Conservation (phyloP, 2,888 invertebrate genomes). For the Apeira syringaria region DNA sequence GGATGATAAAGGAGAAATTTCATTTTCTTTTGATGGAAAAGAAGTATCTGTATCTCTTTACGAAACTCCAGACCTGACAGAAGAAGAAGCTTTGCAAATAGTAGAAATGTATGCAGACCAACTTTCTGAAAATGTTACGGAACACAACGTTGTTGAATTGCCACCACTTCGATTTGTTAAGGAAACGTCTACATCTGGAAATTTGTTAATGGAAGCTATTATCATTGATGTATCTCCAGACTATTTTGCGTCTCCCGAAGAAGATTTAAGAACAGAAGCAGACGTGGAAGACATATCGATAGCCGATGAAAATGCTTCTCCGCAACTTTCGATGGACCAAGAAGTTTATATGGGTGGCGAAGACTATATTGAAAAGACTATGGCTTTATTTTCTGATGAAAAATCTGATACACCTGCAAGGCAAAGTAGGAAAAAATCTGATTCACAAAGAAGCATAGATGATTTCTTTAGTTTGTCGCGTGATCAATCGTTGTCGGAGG, state of each 20-base stretch:
- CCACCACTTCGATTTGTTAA: conserved; percentile 95
- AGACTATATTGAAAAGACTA: conserved; percentile 81
- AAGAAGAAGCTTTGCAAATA: conserved; percentile 95
- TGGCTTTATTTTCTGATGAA: conserved; percentile 75
- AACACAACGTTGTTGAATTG: conserved; percentile 93
- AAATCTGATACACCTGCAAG: conserved; percentile 81
- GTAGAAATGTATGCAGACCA: conserved; percentile 98
- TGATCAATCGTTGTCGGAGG: conserved; percentile 84
- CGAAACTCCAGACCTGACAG: conserved; percentile 95
- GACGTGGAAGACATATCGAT: conserved; percentile 94
- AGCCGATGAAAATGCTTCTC: conserved; percentile 86
- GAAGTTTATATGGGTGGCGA: conserved; percentile 79
- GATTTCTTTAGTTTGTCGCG: conserved; percentile 86
- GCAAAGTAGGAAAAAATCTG: conserved; percentile 86
- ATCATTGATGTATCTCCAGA: conserved; percentile 95
- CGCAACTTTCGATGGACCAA: conserved; percentile 76
- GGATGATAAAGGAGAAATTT: conserved; percentile 93
- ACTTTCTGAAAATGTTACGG: conserved; percentile 93
- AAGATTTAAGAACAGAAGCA: conserved; percentile 93
- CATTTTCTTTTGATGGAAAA: conserved; percentile 95
- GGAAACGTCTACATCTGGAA: conserved; percentile 94
- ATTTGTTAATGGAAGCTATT: conserved; percentile 94
- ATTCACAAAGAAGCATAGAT: conserved; percentile 83
- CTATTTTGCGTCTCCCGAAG: conserved; percentile 90
- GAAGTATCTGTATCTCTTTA: conserved; percentile 95